Percentiles rank a stretch among this genome's conserved stretches.
phyloP scores from a whole-genome alignment of 2,888 invertebrate species.

The Miltochrista miniata region DNA sequence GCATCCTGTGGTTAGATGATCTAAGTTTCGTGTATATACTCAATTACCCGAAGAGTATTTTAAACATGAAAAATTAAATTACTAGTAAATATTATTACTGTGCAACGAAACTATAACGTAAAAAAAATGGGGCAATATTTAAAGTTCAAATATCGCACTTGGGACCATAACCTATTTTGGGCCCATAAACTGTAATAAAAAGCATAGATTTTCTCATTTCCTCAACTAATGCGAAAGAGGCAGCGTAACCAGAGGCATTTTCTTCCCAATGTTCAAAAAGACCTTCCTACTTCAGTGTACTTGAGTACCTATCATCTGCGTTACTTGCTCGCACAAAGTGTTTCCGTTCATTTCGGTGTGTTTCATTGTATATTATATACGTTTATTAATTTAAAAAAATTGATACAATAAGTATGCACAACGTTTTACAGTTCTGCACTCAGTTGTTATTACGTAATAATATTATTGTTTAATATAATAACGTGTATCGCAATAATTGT shows the following conservation, averaged over 20 bases:
- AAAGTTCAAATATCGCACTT: no score
- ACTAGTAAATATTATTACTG: no score
- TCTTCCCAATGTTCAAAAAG: not conserved
- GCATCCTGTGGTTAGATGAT: no score
- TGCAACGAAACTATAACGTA: no score
- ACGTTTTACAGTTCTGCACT: conserved; percentile 14
- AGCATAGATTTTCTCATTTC: no score
- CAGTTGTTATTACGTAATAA: conserved; percentile 27
- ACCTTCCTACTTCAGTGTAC: no score
- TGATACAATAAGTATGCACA: conserved; percentile 24
- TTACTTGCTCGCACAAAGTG: conserved; percentile 31
- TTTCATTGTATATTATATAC: conserved; percentile 9
- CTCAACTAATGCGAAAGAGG: not conserved
- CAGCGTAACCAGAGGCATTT: not conserved
- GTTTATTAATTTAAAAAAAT: conserved; percentile 16
- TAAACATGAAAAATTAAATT: no score
- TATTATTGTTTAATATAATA: conserved; percentile 28
- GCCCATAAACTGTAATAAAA: no score
- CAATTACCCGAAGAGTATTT: no score
- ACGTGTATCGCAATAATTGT: conserved; percentile 47
- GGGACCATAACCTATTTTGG: no score
- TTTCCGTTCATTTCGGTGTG: conserved; percentile 9
- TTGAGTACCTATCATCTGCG: not conserved
- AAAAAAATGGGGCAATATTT: no score
- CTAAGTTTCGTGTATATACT: no score